Evolutionary conservation across 2,888 invertebrate species (phyloP).

Genomic region (Lepidochrysops patricia): DNA sequence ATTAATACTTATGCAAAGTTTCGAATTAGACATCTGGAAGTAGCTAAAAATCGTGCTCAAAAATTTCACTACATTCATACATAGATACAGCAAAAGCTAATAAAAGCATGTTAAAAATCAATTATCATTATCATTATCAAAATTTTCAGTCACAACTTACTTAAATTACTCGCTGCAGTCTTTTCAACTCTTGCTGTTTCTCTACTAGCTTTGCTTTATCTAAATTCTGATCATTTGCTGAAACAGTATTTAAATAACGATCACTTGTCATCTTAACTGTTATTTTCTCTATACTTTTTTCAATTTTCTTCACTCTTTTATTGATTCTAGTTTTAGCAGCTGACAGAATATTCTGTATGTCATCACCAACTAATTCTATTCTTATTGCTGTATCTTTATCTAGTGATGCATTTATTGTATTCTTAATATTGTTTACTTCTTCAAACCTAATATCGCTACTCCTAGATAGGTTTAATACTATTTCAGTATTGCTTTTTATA

Average conservation of each 20-base stretch:
- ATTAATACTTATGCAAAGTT: too few relatives aligned
- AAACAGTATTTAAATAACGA: slow-evolving; percentile 34
- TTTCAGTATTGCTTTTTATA: slow-evolving; percentile 41
- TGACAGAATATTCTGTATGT: slow-evolving; percentile 36
- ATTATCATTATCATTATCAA: too few relatives aligned
- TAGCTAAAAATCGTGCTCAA: too few relatives aligned
- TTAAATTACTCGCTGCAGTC: slow-evolving; percentile 45
- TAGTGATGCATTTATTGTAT: slow-evolving; percentile 39
- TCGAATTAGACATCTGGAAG: too few relatives aligned
- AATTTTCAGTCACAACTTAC: not conserved
- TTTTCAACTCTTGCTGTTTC: slow-evolving; percentile 46
- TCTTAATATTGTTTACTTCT: slow-evolving; percentile 26
- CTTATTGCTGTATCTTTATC: slow-evolving; percentile 43
- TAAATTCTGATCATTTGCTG: slow-evolving; percentile 34
- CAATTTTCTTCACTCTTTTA: slow-evolving; percentile 43
- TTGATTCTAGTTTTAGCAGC: slow-evolving; percentile 41
- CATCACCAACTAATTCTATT: slow-evolving; percentile 43
- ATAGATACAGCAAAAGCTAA: too few relatives aligned
- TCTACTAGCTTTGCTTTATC: slow-evolving; percentile 43
- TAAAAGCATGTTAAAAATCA: too few relatives aligned
- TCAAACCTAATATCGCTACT: slow-evolving; percentile 36
- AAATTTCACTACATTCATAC: too few relatives aligned
- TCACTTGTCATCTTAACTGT: slow-evolving; percentile 40
- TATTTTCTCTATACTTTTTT: slow-evolving; percentile 41
- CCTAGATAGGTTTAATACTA: slow-evolving; percentile 43